These are phyloP conservation scores for Phthorimaea operculella DNA, from an alignment of 1,140 invertebrate genomes.

Conservation along the genomic window DNA sequence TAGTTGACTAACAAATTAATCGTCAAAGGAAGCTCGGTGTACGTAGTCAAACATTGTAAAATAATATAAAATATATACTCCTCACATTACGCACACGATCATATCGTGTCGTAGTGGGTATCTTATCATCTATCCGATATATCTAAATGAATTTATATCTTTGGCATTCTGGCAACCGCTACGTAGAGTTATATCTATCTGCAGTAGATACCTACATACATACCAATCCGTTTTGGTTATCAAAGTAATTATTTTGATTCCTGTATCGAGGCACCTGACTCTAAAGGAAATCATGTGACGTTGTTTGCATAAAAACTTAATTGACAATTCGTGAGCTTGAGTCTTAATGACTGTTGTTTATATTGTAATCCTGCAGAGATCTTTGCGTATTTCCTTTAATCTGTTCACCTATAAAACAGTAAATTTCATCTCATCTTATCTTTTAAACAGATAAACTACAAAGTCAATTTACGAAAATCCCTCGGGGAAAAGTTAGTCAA, in stretches of 20 bases:
- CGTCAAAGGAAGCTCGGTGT: no score
- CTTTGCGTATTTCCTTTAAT: no score
- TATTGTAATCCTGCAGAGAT: no score
- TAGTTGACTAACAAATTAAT: no score
- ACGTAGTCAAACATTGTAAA: no score
- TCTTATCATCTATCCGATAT: slow-evolving; percentile 33
- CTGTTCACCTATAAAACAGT: background rate
- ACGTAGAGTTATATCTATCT: background rate
- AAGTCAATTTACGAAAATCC: no score
- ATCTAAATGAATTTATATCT: slow-evolving; percentile 2
- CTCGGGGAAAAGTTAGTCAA: background rate
- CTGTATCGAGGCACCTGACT: slow-evolving; percentile 8
- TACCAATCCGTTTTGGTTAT: background rate
- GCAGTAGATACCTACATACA: background rate
- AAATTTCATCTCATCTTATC: background rate
- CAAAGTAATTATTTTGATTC: slow-evolving; percentile 23
- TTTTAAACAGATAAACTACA: no score
- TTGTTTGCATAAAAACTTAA: background rate
- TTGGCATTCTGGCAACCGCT: background rate
- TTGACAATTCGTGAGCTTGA: slow-evolving; percentile 2
- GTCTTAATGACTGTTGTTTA: background rate
- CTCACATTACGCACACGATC: slow-evolving; percentile 9
- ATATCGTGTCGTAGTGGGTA: slow-evolving; percentile 19
- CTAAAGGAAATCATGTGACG: slow-evolving; percentile 28
- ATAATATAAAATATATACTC: no score